These are phyloP conservation scores for Drosophila asahinai DNA, from an alignment of 1,140 invertebrate species.

Conservation along the genomic window DNA sequence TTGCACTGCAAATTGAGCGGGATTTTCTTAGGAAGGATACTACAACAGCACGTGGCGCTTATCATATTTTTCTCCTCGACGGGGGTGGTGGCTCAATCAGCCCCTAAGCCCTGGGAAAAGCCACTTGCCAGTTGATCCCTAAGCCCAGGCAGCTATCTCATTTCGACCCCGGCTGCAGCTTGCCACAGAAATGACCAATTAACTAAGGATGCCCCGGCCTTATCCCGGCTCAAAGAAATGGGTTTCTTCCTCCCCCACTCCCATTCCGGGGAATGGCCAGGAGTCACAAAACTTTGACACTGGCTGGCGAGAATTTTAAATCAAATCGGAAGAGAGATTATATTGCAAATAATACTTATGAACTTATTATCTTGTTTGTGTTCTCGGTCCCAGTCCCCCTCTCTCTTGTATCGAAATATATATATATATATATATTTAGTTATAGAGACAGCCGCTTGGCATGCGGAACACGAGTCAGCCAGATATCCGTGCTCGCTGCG, in stretches of 20 bases:
- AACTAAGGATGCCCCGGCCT: conserved; percentile 53
- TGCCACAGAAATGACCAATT: conserved; percentile 67
- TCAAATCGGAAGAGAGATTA: conserved; percentile 74
- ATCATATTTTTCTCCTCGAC: conserved; percentile 31
- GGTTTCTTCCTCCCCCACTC: neutral
- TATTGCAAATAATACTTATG: conserved; percentile 81
- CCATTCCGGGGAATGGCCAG: conserved; percentile 20
- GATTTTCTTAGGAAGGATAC: conserved; percentile 16
- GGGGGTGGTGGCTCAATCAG: conserved; percentile 24
- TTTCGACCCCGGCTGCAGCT: conserved; percentile 20
- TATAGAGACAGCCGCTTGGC: conserved; percentile 51
- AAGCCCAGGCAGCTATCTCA: conserved; percentile 37
- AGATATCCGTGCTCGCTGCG: conserved; percentile 55
- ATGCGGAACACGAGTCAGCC: conserved; percentile 70
- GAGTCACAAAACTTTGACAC: conserved; percentile 68
- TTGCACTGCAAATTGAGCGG: conserved; percentile 43
- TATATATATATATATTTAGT: neutral
- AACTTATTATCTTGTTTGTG: conserved; percentile 84
- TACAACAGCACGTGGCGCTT: conserved; percentile 39
- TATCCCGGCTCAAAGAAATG: conserved; percentile 56
- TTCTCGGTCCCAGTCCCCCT: conserved; percentile 37
- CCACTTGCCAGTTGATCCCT: conserved; percentile 33
- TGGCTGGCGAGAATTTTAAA: conserved; percentile 72
- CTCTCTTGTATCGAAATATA: conserved; percentile 6
- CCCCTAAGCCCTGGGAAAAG: conserved; percentile 29